Percentiles rank a stretch among this genome's conserved stretches.
Conservation (phyloP, 2,888 invertebrate genomes). For the Luperina testacea region DNA sequence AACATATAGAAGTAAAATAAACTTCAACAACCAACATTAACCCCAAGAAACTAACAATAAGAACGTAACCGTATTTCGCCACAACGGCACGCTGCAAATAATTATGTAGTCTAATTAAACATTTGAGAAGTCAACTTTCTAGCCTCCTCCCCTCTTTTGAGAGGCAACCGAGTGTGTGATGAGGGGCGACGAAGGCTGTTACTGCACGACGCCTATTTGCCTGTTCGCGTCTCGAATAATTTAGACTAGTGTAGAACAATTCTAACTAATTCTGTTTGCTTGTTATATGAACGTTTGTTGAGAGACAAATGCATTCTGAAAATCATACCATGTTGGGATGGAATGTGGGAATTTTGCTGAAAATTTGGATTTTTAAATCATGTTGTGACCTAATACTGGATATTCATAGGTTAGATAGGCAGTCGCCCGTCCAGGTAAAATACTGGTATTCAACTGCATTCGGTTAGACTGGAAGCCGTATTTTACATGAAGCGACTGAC, state of each 20-base stretch:
- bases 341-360: neutral
- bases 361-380: neutral
- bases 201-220: conserved; percentile 66
- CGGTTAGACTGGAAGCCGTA: too few relatives aligned
- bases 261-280: conserved; percentile 60
- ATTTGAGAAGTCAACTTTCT: conserved; percentile 75
- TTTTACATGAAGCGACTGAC: too few relatives aligned
- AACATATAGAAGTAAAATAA: neutral
- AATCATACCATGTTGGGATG: neutral
- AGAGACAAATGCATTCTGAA: conserved; percentile 18
- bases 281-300: conserved; percentile 37
- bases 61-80: conserved; percentile 36
- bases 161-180: conserved; percentile 84
- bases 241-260: conserved; percentile 56
- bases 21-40: neutral
- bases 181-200: conserved; percentile 76
- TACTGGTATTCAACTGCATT: too few relatives aligned
- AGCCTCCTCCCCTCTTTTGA: conserved; percentile 76
- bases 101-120: conserved; percentile 83
- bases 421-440: too few relatives aligned
- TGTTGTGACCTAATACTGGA: neutral
- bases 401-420: neutral
- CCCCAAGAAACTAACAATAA: conserved; percentile 29
- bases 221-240: conserved; percentile 64
- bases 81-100: conserved; percentile 65